A percentile compares a stretch with the other conserved stretches of the same genome.
Conservation (phyloP, 1,140 invertebrate species). For the Euwallacea similis region DNA sequence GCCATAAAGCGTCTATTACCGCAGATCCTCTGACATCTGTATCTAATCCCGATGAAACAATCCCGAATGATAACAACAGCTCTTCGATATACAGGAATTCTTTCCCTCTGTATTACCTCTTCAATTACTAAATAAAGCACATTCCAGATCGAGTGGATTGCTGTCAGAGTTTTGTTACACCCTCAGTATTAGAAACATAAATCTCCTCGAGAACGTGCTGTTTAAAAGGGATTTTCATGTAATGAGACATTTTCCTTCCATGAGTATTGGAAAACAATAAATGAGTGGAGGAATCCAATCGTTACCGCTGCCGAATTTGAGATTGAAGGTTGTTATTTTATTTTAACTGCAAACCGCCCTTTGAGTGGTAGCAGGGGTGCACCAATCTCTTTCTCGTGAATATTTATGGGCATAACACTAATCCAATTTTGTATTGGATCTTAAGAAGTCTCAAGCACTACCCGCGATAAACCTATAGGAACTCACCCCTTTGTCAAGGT, state of each 20-base stretch:
- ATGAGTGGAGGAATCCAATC: not conserved
- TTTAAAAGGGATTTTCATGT: conserved; percentile 9
- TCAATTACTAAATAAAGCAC: conserved; percentile 35
- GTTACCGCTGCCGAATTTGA: no score
- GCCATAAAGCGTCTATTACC: conserved; percentile 38
- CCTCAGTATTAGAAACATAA: conserved; percentile 19
- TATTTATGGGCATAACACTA: no score
- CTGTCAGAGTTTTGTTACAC: conserved; percentile 1
- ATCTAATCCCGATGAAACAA: conserved; percentile 40
- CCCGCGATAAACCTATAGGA: no score
- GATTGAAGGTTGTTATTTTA: no score
- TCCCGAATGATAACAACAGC: conserved; percentile 26
- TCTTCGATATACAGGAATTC: conserved; percentile 29
- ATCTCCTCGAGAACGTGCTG: conserved; percentile 1
- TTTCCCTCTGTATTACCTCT: conserved; percentile 35
- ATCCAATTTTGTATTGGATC: no score
- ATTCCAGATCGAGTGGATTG: conserved; percentile 16
- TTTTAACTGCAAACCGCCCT: no score
- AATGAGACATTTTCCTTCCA: conserved; percentile 7
- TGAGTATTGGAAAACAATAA: not conserved
- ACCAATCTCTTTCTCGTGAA: no score
- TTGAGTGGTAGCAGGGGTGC: no score
- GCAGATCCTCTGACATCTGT: conserved; percentile 38
- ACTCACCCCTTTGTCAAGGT: conserved; percentile 18
- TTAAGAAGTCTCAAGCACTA: no score